Conservation (phyloP, 2,888 invertebrate species). For the Hydropsyche betteni region DNA sequence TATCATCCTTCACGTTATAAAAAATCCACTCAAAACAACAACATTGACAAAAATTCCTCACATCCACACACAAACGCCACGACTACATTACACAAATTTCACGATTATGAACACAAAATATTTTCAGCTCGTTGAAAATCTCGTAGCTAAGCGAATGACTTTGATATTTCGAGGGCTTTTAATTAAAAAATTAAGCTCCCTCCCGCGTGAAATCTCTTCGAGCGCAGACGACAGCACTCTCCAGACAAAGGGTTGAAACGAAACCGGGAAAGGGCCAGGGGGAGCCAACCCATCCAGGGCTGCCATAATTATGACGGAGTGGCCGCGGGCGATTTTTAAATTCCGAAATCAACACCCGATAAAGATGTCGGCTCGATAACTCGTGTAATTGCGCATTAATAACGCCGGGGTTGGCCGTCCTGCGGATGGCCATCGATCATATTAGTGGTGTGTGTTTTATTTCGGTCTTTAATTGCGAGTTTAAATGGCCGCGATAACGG, state of each 20-base stretch:
- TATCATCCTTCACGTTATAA: too few relatives aligned
- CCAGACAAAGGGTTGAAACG: slow-evolving; percentile 23
- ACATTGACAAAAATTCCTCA: too few relatives aligned
- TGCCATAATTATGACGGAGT: neutral
- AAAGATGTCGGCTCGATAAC: slow-evolving; percentile 47
- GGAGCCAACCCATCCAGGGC: neutral
- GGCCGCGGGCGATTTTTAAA: slow-evolving; percentile 17
- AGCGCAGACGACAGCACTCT: slow-evolving; percentile 53
- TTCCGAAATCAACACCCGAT: slow-evolving; percentile 50
- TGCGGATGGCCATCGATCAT: too few relatives aligned
- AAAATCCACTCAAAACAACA: too few relatives aligned
- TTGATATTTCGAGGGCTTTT: slow-evolving; percentile 67
- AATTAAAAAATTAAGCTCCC: slow-evolving; percentile 68
- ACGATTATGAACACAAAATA: slow-evolving; percentile 29
- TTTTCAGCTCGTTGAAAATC: slow-evolving; percentile 29
- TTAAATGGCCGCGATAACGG: too few relatives aligned
- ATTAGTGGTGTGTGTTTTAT: too few relatives aligned
- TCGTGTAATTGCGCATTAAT: neutral
- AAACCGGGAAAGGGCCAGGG: slow-evolving; percentile 11
- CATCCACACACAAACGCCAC: too few relatives aligned
- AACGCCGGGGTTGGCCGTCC: too few relatives aligned
- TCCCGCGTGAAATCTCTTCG: slow-evolving; percentile 55
- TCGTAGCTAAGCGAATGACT: slow-evolving; percentile 59
- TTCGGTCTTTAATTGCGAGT: too few relatives aligned
- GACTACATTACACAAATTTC: slow-evolving; percentile 46